phyloP scores from a whole-genome alignment of 2,797 vertebrate genomes.

The Sibirionetta formosa region DNA sequence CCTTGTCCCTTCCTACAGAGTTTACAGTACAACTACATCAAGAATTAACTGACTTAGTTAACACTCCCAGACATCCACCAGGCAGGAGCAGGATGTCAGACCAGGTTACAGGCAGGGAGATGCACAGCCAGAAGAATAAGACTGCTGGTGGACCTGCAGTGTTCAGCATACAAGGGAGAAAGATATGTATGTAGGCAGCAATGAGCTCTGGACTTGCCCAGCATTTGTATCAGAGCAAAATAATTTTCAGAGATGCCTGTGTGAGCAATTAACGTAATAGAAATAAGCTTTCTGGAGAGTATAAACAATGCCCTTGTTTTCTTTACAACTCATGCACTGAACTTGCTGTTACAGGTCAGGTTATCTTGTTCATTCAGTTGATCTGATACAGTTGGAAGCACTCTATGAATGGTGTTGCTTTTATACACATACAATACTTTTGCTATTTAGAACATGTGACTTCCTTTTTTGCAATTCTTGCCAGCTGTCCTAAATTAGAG shows the following conservation, averaged over 20 bases:
- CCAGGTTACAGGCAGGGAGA: accelerated
- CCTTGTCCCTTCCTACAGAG: background rate
- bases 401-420: background rate
- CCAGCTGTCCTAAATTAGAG: background rate
- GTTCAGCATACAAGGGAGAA: background rate
- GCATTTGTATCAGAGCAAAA: background rate
- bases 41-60: background rate
- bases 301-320: background rate
- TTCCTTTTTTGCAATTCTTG: background rate
- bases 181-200: background rate
- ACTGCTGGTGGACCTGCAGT: background rate
- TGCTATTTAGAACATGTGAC: background rate
- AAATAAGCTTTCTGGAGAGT: background rate
- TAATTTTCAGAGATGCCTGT: background rate
- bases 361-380: background rate
- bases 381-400: background rate
- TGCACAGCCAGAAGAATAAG: background rate
- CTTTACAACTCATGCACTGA: background rate
- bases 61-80: accelerated
- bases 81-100: background rate
- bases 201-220: background rate
- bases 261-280: background rate
- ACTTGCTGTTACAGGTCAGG: background rate
- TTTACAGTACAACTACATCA: background rate
- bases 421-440: background rate